phyloP scores from a whole-genome alignment of 2,797 vertebrate genomes.

The Eutrigla gurnardus region DNA sequence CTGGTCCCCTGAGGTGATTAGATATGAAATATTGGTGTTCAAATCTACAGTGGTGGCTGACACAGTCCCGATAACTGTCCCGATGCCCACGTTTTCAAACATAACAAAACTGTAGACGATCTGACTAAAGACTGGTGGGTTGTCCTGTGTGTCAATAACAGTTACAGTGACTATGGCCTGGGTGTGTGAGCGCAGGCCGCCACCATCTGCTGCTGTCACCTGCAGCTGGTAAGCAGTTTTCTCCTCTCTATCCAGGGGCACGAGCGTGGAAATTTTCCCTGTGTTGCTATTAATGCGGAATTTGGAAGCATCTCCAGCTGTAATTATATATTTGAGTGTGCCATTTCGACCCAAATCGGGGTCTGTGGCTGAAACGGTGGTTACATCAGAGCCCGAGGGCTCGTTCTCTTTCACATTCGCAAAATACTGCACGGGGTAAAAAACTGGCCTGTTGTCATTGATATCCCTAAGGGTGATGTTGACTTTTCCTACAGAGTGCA shows the following conservation, averaged over 20 bases:
- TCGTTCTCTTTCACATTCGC: conserved; percentile 97
- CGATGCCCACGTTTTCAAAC: conserved; percentile 94
- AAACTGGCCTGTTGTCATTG: conserved; percentile 96
- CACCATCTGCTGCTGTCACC: conserved; percentile 91
- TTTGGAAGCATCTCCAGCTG: conserved; percentile 91
- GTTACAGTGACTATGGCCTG: conserved; percentile 95
- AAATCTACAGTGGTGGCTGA: conserved; percentile 94
- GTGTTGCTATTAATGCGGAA: conserved; percentile 92
- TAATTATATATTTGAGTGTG: conserved; percentile 92
- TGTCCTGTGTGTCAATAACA: conserved; percentile 96
- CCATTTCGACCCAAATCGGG: conserved; percentile 93
- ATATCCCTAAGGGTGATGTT: conserved; percentile 93
- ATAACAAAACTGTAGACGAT: conserved; percentile 94
- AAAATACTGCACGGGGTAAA: conserved; percentile 97
- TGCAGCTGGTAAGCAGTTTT: conserved; percentile 95
- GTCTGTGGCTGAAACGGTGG: conserved; percentile 91
- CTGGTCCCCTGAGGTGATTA: conserved; percentile 95
- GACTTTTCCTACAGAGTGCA: conserved; percentile 88
- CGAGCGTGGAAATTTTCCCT: conserved; percentile 91
- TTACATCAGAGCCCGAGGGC: conserved; percentile 91
- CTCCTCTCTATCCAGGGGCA: conserved; percentile 94
- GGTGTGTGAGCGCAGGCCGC: conserved; percentile 89
- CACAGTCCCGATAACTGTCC: conserved; percentile 91
- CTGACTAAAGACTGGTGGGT: conserved; percentile 93
- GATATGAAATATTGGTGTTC: conserved; percentile 95